Evolutionary conservation across 2,113 vertebrate genomes (phyloP), one percentile per base, ranked within the genome.

Genomic region (Aleadryas rufinucha): DNA sequence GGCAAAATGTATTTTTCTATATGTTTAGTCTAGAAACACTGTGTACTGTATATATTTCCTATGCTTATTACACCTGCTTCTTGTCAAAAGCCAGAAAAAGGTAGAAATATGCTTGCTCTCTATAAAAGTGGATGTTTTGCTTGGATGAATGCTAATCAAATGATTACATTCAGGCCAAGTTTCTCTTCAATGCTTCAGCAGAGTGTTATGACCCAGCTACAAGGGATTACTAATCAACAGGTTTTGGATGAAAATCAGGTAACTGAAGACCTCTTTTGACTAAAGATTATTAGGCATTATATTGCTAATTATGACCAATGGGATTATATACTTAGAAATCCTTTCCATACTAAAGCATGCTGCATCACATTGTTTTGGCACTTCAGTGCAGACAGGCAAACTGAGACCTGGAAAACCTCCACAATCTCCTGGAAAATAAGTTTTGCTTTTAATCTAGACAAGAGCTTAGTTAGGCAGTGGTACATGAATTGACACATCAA

Each of bases 61-160:
- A 21, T 57, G 59, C 19, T 72, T 90, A 44, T 20, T 80, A 88
- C 52, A 86, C 71, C 79, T 95, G 59, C 57, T 50, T 63, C 74
- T 85, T 79, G 75, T 96, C 91, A 80, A 89, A 93, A 91, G 16
- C 68, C 45, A 82, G 56, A 13, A 85, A 78, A 84, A 95, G 13
- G 61, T 65, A 74, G 70, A 82, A 95, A 72, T 86, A 65, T 12
- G 30, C 45, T 77, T 85, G 52, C 35, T 86, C 1, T 88, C 30
- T 39, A 15, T 47, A 54, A 52, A 87, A 84, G 35, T 42, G 33
- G 30, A 83, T 85, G 54, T 90, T 95, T 79, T 94, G 30, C 75
- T 80, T 88, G 66, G 19, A 20, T 88, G 93, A 95, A 93, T 95
- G 71, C 39, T 97, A 96, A 96, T 91, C 66, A 80, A 72, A 77